These are phyloP conservation scores for Andrena bucephala DNA, from an alignment of 2,888 invertebrate genomes.

Conservation along the genomic window DNA sequence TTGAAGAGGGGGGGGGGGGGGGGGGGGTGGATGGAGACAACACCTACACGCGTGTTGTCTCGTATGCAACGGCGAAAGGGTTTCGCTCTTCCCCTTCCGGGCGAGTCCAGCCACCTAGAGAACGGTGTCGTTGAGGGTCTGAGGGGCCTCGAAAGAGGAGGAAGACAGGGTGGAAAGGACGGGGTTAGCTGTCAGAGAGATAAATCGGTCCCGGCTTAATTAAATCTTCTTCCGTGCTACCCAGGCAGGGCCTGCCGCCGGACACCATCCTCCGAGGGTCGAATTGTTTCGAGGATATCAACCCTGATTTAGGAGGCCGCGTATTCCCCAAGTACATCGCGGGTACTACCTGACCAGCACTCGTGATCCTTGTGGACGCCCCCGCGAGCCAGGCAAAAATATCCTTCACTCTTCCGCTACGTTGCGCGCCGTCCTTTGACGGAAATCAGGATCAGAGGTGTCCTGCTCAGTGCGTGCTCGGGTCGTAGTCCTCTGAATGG, in stretches of 20 bases:
- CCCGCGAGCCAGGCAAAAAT: constrained; percentile 20
- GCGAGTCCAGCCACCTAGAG: constrained; percentile 72
- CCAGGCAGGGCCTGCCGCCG: constrained; percentile 76
- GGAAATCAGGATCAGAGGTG: neutral
- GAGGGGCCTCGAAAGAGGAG: constrained; percentile 74
- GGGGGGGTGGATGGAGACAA: constrained; percentile 33
- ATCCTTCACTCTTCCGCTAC: neutral
- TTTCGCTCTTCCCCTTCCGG: constrained; percentile 60
- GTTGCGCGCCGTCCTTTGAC: neutral
- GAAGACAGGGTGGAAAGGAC: constrained; percentile 72
- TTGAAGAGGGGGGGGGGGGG: no score
- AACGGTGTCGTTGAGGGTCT: constrained; percentile 77
- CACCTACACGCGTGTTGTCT: constrained; percentile 49
- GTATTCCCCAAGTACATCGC: constrained; percentile 76
- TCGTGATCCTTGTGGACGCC: constrained; percentile 65
- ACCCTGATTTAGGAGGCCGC: constrained; percentile 82
- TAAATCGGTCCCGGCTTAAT: constrained; percentile 85
- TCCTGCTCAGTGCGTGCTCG: neutral
- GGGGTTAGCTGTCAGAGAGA: constrained; percentile 84
- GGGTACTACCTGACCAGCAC: constrained; percentile 72
- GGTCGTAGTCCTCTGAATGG: no score
- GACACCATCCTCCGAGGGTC: constrained; percentile 79
- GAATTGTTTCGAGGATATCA: constrained; percentile 84
- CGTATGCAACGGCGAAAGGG: constrained; percentile 64
- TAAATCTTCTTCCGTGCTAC: constrained; percentile 85